Evolutionary conservation across 2,888 invertebrate species (phyloP), one percentile per base, ranked within the genome.

Genomic region (Troglohyphantes excavatus): DNA sequence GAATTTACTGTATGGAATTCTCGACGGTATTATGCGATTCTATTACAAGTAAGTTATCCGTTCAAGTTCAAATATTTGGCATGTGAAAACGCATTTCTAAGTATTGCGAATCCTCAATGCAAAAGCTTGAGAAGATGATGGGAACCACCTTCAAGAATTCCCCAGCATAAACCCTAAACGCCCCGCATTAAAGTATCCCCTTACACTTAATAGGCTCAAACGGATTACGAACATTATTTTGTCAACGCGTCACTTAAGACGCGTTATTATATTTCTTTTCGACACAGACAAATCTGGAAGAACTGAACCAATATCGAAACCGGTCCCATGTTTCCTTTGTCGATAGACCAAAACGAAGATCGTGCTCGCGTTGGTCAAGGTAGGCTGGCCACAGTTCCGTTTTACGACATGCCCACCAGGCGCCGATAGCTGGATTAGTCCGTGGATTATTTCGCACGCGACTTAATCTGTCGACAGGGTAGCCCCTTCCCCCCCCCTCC

Each of bases 351-450:
- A 65, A 65, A 65, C 65, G 23, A 23, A 65, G 11, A 17, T 11
- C n/a, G 23, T 6, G 6, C 23, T 33, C 13, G 21, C 59, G 43
- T 23, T 61, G 83, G 83, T 73, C 83, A 83, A 83, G 83, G 83
- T 83, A 83, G 83, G 73, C 73, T 83, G 83, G 83, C 27, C 83
- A 83, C 63, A 61, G 63, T 83, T 83, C 70, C 83, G 61, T 73
- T 83, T 43, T 29, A 70, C 70, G 82, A 68, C 68, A 81, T 70
- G 67, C 70, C 70, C 19, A n/a, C 78, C 17, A 46, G 53, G 53
- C 75, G 73, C 73, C 76, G 78, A 78, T 65, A 65, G 78, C 33
- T 59, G 59, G 46, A 33, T 75, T 75, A 27, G 26, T 68, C 67
- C 39, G 43, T 79, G 53, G 53, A 13, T 46, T 46, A 27, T 27